Base-by-base conservation (phyloP, 2,113 vertebrate species). In the Callithrix jacchus region DNA sequence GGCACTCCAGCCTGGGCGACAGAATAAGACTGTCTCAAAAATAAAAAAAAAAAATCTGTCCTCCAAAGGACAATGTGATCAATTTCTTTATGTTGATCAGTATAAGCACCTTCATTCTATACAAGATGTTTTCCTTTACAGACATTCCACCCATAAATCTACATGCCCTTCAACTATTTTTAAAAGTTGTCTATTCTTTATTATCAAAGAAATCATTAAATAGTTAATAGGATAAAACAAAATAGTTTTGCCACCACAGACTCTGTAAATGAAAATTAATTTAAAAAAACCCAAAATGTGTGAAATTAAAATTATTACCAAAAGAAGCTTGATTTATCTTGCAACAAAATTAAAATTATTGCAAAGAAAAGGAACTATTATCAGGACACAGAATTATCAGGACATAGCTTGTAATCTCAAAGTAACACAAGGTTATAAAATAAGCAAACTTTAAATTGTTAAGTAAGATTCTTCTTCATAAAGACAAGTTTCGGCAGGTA, bases 291-390 rank as follows among this genome's bases (percentile, higher is more conserved):
- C 58, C 6, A 56, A 64, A 92, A 95, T 87, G 45, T 90, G n/a
- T 81, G 6, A 97, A 96, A 91, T 92, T 56, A 98, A 96, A 86
- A 95, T 95, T 11, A 92, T 93, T 87, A 77, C 32, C 84, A 68
- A 97, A 97, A 56, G 30, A 96, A 97, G 66, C n/a, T 89, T 81
- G 52, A 89, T 87, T 97, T 56, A 97, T 94, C 81, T 93, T 68
- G 93, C 89, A 97, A 97, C 94, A 98, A 97, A 97, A 89, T 70
- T 8, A 79, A 96, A 96, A 95, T 94, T 96, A 97, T 42, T 94
- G 8, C 3, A 74, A 98, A 98, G 93, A 89, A 95, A 6, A 94
- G 74, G 58, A 95, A 96, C 30, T 77, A 56, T 97, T 95, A 93
- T 0, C 25, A 93, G 93, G 56, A 94, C 23, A 68, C 17, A 94